These are phyloP conservation scores for Arion vulgaris DNA, from an alignment of 1,140 invertebrate genomes.

Conservation along the genomic window DNA sequence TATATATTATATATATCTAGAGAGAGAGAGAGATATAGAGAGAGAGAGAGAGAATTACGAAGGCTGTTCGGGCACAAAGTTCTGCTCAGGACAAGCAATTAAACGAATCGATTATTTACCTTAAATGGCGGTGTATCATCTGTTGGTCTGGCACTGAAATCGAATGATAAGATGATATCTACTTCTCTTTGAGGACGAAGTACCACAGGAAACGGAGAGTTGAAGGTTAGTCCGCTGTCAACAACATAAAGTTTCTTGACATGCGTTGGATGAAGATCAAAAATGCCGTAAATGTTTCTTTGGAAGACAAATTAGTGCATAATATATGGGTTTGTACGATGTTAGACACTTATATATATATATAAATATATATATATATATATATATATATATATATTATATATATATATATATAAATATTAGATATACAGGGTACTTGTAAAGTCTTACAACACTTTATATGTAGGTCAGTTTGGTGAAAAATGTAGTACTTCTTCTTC, in stretches of 20 bases:
- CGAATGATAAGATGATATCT: conserved; percentile 74
- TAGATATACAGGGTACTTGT: not conserved
- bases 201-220: conserved; percentile 74
- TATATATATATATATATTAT: conserved; percentile 11
- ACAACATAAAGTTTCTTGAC: conserved; percentile 74
- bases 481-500: no score
- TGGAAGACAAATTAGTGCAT: conserved; percentile 1
- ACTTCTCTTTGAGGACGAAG: conserved; percentile 74
- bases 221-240: conserved; percentile 74
- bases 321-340: no score
- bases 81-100: no score
- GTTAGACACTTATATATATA: not conserved
- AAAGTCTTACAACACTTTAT: no score
- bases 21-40: no score
- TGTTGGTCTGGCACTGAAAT: conserved; percentile 72
- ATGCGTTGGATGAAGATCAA: conserved; percentile 70
- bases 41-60: no score
- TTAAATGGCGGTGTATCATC: conserved; percentile 73
- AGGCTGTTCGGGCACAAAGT: no score
- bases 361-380: conserved; percentile 7
- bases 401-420: not conserved
- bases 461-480: no score
- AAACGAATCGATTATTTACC: no score
- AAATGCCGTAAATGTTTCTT: conserved; percentile 68
- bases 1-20: no score